These are phyloP conservation scores for Epicauta chinensis DNA, from an alignment of 1,140 invertebrate genomes.

Conservation along the genomic window DNA sequence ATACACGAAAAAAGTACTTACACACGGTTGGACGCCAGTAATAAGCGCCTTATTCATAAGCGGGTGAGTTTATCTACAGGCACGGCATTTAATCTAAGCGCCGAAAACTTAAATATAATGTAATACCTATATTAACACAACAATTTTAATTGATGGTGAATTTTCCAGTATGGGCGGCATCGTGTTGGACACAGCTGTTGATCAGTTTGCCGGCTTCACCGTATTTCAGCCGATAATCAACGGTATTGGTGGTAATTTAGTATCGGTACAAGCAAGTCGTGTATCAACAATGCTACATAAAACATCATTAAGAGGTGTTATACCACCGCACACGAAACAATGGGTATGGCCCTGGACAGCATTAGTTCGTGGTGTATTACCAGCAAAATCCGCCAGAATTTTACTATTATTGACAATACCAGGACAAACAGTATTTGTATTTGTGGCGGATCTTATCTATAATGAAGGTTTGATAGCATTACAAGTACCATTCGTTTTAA, in stretches of 20 bases:
- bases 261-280: slow-evolving; percentile 92
- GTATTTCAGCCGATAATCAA: slow-evolving; percentile 91
- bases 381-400: slow-evolving; percentile 77
- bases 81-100: too few relatives aligned
- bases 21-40: slow-evolving; percentile 79
- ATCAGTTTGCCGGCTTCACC: slow-evolving; percentile 69
- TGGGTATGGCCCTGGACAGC: slow-evolving; percentile 74
- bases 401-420: slow-evolving; percentile 79
- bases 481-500: slow-evolving; percentile 53
- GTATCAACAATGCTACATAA: slow-evolving; percentile 90
- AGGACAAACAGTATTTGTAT: slow-evolving; percentile 89
- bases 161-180: slow-evolving; percentile 67
- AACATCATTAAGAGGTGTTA: slow-evolving; percentile 65
- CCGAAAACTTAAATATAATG: too few relatives aligned
- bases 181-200: slow-evolving; percentile 71
- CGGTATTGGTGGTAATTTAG: slow-evolving; percentile 94
- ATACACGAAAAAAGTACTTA: slow-evolving; percentile 72
- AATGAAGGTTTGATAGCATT: slow-evolving; percentile 52
- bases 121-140: too few relatives aligned
- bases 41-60: slow-evolving; percentile 80
- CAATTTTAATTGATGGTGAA: too few relatives aligned
- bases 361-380: slow-evolving; percentile 69
- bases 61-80: slow-evolving; percentile 64
- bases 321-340: slow-evolving; percentile 67
- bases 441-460: slow-evolving; percentile 67